A percentile compares a stretch with the other conserved stretches of the same genome.
These are phyloP conservation scores for Danio aesculapii DNA, from an alignment of 2,797 vertebrate genomes.

Conservation along the genomic window DNA sequence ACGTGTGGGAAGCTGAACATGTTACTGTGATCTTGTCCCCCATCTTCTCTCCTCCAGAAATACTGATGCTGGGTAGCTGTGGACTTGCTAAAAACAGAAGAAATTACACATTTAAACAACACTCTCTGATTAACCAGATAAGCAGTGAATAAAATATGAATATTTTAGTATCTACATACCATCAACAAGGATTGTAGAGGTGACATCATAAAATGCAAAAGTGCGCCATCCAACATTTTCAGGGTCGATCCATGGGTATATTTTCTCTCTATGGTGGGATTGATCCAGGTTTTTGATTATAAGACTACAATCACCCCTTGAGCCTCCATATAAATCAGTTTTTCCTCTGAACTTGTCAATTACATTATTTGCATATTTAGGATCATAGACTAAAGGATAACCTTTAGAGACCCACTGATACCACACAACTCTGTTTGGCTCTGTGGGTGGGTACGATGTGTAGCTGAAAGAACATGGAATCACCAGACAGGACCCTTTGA, in stretches of 20 bases:
- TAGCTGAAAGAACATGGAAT: conserved; percentile 58
- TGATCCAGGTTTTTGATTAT: conserved; percentile 40
- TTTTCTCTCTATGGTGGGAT: conserved; percentile 55
- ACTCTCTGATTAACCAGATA: background rate
- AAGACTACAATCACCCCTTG: conserved; percentile 58
- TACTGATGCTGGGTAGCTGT: background rate
- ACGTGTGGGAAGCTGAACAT: conserved; percentile 27
- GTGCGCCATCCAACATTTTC: too few species aligned
- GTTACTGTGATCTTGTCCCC: background rate
- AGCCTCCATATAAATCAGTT: conserved; percentile 69
- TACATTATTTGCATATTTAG: too few species aligned
- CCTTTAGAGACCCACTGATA: too few species aligned
- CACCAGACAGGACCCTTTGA: conserved; percentile 67
- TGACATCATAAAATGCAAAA: too few species aligned
- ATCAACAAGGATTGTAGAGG: conserved; percentile 39
- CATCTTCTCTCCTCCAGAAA: background rate
- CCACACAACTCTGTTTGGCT: too few species aligned
- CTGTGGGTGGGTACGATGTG: too few species aligned
- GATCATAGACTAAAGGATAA: too few species aligned
- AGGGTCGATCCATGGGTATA: conserved; percentile 62
- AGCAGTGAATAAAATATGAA: background rate
- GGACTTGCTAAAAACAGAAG: background rate
- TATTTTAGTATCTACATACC: conserved; percentile 44
- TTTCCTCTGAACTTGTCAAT: conserved; percentile 40
- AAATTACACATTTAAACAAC: background rate